Base-by-base conservation (phyloP, 2,888 invertebrate species). In the Ischnura elegans region DNA sequence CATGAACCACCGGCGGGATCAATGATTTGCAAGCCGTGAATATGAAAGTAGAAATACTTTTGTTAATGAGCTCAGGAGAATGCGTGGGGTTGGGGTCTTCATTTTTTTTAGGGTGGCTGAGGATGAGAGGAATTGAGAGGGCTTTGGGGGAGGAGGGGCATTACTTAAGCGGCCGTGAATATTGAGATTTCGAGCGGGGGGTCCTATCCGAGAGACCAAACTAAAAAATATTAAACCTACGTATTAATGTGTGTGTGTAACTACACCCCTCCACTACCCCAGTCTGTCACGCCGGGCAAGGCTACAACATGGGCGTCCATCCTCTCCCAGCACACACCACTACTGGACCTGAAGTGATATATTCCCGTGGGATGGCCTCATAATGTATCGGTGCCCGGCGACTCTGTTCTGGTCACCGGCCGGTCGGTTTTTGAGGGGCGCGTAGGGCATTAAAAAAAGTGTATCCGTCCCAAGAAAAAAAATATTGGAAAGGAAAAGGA, bases 371-470 rank as follows among this genome's bases (percentile, higher is more conserved):
- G 55, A 25, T 61, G 90, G 90, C 61, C 66, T n/a, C 61, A n/a
- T 61, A 90, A 90, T 90, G 90, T 90, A 90, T 90, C 90, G 90
- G 61, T 55, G 51, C 90, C 43, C 45, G 25, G 86, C 86, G 45
- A 86, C 86, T 86, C 86, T 19, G 43, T 61, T 61, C 90, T 43
- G n/a, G 61, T 43, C 42, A 45, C 61, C 21, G 90, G 43, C 61
- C 61, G 43, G 25, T 51, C 51, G 51, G 2, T 51, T 8, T 13
- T 13, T 19, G 51, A n/a, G 55, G n/a, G 76, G 76, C 51, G 13
- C 29, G 25, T 29, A 76, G 36, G 61, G 61, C 51, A 8, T 61
- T 6, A 55, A 76, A 76, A 76, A 76, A 76, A 76, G 25, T 61
- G 25, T 25, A 36, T 29, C 21, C 61, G 61, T 25, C 6, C 16